phyloP scores from a whole-genome alignment of 2,888 invertebrate genomes.

The Oxyteleia sp. region DNA sequence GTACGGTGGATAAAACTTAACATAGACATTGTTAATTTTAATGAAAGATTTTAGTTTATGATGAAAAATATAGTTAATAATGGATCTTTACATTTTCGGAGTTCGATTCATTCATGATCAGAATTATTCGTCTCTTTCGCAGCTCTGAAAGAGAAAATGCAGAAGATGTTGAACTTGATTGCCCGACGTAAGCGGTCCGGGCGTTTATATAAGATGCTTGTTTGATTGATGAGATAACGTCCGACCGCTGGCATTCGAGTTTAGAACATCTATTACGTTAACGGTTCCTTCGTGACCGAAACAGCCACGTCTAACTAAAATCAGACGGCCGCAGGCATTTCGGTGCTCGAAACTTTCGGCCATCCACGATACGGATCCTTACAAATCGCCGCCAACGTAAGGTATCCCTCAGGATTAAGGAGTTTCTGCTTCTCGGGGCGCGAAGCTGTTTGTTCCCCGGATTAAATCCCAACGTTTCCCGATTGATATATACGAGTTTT shows the following conservation, averaged over 20 bases:
- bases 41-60: too few species aligned
- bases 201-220: slow-evolving; percentile 7
- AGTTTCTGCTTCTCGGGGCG: slow-evolving; percentile 14
- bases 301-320: slow-evolving; percentile 3
- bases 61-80: too few species aligned
- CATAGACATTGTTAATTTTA: too few species aligned
- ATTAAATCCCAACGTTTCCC: slow-evolving; percentile 23
- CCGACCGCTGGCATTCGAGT: slow-evolving; percentile 33
- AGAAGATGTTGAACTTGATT: too few species aligned
- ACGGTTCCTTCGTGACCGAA: slow-evolving; percentile 17
- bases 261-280: slow-evolving; percentile 51
- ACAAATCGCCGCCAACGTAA: slow-evolving; percentile 66
- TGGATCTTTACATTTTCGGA: too few species aligned
- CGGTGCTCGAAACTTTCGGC: slow-evolving; percentile 44
- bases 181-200: neutral
- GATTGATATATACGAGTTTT: slow-evolving; percentile 41
- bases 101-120: too few species aligned
- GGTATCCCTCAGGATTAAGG: slow-evolving; percentile 68
- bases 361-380: slow-evolving; percentile 61
- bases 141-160: neutral
- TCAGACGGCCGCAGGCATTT: slow-evolving; percentile 41
- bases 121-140: too few species aligned
- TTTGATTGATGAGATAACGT: slow-evolving; percentile 34
- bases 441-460: slow-evolving; percentile 28
- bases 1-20: too few species aligned